Evolutionary conservation across 1,140 invertebrate genomes (phyloP).

Genomic region (Centruroides sculpturatus): DNA sequence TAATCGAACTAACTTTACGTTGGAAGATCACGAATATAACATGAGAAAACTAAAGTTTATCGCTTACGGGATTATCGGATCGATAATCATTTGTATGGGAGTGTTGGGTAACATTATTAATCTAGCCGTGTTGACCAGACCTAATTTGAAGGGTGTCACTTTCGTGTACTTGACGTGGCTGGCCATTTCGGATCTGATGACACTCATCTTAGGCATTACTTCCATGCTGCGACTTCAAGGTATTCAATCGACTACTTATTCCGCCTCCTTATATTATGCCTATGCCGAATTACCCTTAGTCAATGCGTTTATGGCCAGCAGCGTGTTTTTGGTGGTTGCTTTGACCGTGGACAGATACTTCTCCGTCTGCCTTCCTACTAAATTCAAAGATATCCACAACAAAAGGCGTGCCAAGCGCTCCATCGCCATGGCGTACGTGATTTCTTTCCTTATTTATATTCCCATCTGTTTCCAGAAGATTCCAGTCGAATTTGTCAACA

Average conservation of each 20-base stretch:
- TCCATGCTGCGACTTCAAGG: constrained; percentile 47
- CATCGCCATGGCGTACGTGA: constrained; percentile 24
- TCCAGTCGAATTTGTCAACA: background rate
- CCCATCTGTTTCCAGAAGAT: constrained; percentile 25
- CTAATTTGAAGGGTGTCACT: constrained; percentile 56
- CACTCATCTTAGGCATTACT: constrained; percentile 51
- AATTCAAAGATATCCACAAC: constrained; percentile 29
- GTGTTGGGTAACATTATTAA: constrained; percentile 59
- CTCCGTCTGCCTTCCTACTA: constrained; percentile 27
- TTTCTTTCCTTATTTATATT: constrained; percentile 25
- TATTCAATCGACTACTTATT: constrained; percentile 43
- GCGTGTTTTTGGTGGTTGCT: constrained; percentile 31
- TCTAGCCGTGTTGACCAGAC: constrained; percentile 50
- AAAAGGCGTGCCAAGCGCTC: constrained; percentile 22
- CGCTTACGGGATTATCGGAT: constrained; percentile 50
- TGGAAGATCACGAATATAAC: background rate
- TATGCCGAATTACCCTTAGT: constrained; percentile 55
- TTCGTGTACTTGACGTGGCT: constrained; percentile 59
- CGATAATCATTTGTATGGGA: constrained; percentile 49
- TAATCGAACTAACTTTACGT: too few species aligned
- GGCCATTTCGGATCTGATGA: constrained; percentile 41
- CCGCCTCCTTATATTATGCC: constrained; percentile 48
- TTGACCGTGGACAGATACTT: constrained; percentile 32
- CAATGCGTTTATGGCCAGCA: constrained; percentile 47
- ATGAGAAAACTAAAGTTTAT: constrained; percentile 32